Base-by-base conservation (phyloP, 2,888 invertebrate genomes). In the Chesias legatella region DNA sequence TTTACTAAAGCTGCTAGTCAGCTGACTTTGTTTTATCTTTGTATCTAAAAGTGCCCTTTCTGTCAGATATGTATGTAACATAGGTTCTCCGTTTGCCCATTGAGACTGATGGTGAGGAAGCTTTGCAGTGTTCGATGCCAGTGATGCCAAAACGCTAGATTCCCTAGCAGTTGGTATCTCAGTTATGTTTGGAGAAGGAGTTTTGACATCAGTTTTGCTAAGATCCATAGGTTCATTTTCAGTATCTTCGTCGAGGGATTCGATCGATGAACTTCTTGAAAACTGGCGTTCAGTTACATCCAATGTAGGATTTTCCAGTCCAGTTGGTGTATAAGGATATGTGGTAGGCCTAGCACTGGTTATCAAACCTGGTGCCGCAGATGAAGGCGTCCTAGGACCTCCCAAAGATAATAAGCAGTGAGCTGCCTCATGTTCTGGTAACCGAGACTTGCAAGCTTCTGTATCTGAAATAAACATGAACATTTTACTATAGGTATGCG, bases 381-480 rank as follows among this genome's bases (percentile, higher is more conserved):
- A 75, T 3, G 81, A 74, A 1, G 90, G 83, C 5, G 90, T 89
- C 27, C 90, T 85, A 59, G 88, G 82, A 10, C 90, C 93, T 3
- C 93, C 92, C 28, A 96, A 80, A 22, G 95, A 94, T 25, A 96
- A 76, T 42, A 96, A 80, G 65, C 95, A 94, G 58, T 94, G 93
- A 0, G 95, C 96, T 5, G 95, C 95, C 81, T 96, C 96, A 59
- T 95, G 95, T 73, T 96, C 96, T 59, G 92, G 92, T 51, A 93
- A 79, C n/a, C 93, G 85, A 6, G 92, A 91, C 63, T 91, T 93
- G 47, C 91, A 92, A 55, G 91, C 91, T 73, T 93, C 93, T 54
- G 90, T 88, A 77, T 92, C 90, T 91, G 77, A 28, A 75, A 35
- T 9, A 13, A 43, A 35, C 8, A n/a, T 26, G 28, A 23, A 17